Evolutionary conservation across 1,140 invertebrate species (phyloP).

Genomic region (Plutomurus gul): DNA sequence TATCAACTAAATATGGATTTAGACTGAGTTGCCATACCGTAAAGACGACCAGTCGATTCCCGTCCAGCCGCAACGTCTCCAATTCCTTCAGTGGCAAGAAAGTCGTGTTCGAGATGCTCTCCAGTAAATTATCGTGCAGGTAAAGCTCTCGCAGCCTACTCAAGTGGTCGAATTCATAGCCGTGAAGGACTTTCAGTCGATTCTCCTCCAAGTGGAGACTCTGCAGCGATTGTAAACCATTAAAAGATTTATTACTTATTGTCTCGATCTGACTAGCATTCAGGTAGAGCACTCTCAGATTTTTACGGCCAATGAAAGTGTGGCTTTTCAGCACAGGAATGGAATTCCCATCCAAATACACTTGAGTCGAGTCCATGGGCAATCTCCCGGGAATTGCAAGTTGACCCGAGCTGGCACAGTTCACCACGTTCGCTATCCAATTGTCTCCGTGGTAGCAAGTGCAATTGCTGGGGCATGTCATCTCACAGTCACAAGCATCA

Average conservation of each 20-base stretch:
- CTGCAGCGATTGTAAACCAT: conserved; percentile 79
- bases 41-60: conserved; percentile 79
- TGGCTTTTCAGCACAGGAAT: conserved; percentile 82
- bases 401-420: conserved; percentile 70
- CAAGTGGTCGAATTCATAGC: conserved; percentile 87
- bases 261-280: conserved; percentile 75
- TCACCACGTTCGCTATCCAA: conserved; percentile 90
- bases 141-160: conserved; percentile 79
- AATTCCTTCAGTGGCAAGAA: conserved; percentile 76
- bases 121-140: conserved; percentile 82
- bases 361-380: conserved; percentile 91
- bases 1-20: conserved; percentile 70
- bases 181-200: conserved; percentile 74
- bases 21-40: conserved; percentile 80
- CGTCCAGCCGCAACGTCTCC: conserved; percentile 79
- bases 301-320: conserved; percentile 88
- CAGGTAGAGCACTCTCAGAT: conserved; percentile 80
- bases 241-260: conserved; percentile 90
- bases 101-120: conserved; percentile 77
- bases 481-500: conserved; percentile 92
- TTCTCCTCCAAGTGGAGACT: conserved; percentile 85
- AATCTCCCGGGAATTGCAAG: conserved; percentile 78
- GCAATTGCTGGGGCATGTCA: conserved; percentile 89
- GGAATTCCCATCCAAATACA: conserved; percentile 88
- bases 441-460: conserved; percentile 90